Evolutionary conservation across 2,888 invertebrate genomes (phyloP).

Genomic region (Hydropsyche betteni): DNA sequence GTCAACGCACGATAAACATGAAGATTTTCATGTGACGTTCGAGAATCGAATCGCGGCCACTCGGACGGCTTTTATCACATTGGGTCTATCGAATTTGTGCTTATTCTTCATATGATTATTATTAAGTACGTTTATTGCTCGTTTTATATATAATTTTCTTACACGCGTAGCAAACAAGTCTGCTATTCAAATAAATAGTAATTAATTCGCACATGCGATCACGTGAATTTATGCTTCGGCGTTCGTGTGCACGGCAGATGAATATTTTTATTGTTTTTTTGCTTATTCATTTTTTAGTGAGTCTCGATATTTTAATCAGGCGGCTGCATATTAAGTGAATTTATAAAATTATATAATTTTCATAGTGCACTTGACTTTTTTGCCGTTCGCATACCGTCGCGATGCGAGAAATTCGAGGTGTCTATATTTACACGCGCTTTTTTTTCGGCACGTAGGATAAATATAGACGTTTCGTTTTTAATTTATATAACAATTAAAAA

Average conservation of each 20-base stretch:
- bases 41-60: background rate
- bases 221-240: conserved; percentile 3
- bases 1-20: too few relatives aligned
- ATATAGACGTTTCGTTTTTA: too few relatives aligned
- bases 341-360: conserved; percentile 7
- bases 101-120: background rate
- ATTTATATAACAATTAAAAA: too few relatives aligned
- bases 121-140: background rate
- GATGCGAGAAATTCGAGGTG: too few relatives aligned
- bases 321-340: background rate
- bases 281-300: background rate
- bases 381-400: too few relatives aligned
- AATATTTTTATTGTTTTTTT: background rate
- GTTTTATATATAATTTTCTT: background rate
- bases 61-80: conserved; percentile 13
- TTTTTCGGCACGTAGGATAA: too few relatives aligned
- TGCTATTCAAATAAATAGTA: conserved; percentile 24
- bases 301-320: too few relatives aligned
- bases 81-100: background rate
- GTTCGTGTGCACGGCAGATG: conserved; percentile 13
- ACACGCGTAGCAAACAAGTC: background rate
- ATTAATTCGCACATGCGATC: conserved; percentile 25
- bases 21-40: too few relatives aligned
- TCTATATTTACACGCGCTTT: too few relatives aligned
- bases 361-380: background rate